A percentile compares a stretch with the other conserved stretches of the same genome.
Conservation (phyloP, 1,140 invertebrate genomes). For the Ceratosolen solmsi region DNA sequence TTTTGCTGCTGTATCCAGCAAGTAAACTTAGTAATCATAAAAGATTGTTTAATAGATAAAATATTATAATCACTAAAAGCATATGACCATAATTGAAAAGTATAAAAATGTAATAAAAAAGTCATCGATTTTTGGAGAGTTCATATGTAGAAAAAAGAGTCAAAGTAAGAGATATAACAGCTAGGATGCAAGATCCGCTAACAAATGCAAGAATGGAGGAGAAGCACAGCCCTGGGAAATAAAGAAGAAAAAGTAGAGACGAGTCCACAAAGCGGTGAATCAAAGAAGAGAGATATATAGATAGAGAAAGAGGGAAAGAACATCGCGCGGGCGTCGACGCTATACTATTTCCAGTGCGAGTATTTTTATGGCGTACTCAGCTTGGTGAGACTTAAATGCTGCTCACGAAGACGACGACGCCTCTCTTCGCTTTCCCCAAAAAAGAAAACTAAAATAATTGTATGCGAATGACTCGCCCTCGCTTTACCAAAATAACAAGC, state of each 20-base stretch:
- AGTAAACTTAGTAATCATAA: too few species aligned
- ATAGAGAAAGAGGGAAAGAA: too few species aligned
- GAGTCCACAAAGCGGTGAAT: background rate
- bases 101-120: too few species aligned
- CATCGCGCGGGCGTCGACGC: background rate
- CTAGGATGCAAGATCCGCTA: background rate
- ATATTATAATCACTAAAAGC: too few species aligned
- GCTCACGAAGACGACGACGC: background rate
- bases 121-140: too few species aligned
- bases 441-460: background rate
- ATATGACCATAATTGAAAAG: too few species aligned
- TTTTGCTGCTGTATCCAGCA: too few species aligned
- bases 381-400: background rate
- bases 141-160: too few species aligned
- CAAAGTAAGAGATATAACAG: too few species aligned
- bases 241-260: background rate
- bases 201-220: background rate
- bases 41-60: too few species aligned
- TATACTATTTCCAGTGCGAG: slow-evolving; percentile 3
- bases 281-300: background rate
- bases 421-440: background rate
- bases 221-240: background rate
- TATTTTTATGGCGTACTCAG: background rate
- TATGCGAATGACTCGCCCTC: background rate
- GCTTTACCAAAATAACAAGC: too few species aligned